A percentile compares a stretch with the other conserved stretches of the same genome.
phyloP scores from a whole-genome alignment of 2,888 invertebrate genomes.

The Drosophila anomelani region DNA sequence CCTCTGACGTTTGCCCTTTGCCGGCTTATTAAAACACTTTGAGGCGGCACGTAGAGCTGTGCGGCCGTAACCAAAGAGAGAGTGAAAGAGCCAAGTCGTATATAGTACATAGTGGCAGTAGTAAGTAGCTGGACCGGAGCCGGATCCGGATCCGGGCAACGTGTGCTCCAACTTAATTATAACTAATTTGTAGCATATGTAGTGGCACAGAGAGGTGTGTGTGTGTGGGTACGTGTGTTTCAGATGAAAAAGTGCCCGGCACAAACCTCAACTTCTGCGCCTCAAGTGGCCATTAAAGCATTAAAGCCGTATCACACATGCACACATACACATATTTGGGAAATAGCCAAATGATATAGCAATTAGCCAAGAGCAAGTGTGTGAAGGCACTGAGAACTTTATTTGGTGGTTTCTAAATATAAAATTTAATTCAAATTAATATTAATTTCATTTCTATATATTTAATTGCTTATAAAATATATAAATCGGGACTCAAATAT shows the following conservation, averaged over 20 bases:
- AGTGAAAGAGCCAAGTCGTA: neutral
- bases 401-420: neutral
- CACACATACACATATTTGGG: neutral
- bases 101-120: conserved; percentile 10
- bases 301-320: conserved; percentile 52
- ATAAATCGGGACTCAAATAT: too few species aligned
- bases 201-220: conserved; percentile 4
- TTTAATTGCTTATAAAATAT: too few species aligned
- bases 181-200: conserved; percentile 77
- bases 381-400: neutral
- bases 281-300: conserved; percentile 77
- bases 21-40: conserved; percentile 71
- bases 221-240: neutral
- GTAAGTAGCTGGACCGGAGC: conserved; percentile 62
- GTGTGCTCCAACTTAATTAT: conserved; percentile 75
- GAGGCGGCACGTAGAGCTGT: conserved; percentile 60
- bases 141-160: conserved; percentile 44
- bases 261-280: conserved; percentile 61
- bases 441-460: neutral
- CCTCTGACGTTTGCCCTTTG: conserved; percentile 19
- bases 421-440: neutral
- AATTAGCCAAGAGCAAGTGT: conserved; percentile 52
- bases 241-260: conserved; percentile 50
- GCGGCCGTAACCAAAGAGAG: conserved; percentile 38
- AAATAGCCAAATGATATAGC: conserved; percentile 48